These are phyloP conservation scores for Sebastes dallii DNA, from an alignment of 2,797 vertebrate species.

Conservation along the genomic window DNA sequence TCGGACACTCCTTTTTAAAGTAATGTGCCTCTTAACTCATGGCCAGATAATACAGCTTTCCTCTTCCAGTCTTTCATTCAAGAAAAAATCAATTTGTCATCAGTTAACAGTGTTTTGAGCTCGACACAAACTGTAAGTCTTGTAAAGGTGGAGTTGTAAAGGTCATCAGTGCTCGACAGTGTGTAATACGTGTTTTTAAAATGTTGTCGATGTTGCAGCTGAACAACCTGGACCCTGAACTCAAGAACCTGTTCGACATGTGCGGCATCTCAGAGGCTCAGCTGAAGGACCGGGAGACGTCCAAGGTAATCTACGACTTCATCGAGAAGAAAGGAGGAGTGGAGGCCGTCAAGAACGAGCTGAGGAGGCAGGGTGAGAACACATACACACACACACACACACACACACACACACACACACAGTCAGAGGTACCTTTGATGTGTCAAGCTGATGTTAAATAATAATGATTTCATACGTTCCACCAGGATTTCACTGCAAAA, in stretches of 20 bases:
- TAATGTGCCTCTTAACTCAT: no score
- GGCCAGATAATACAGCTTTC: no score
- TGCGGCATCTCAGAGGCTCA: conserved; percentile 98
- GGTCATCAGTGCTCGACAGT: background rate
- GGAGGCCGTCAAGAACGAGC: conserved; percentile 97
- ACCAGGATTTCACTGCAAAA: background rate
- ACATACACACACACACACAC: background rate
- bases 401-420: background rate
- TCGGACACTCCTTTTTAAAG: accelerated
- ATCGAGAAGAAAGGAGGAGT: conserved; percentile 98
- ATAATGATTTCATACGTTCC: background rate
- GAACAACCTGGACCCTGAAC: conserved; percentile 96
- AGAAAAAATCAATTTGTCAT: no score
- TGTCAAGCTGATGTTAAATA: background rate
- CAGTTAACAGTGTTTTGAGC: no score
- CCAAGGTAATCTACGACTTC: conserved; percentile 98
- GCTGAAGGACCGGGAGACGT: conserved; percentile 97
- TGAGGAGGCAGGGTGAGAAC: conserved; percentile 92
- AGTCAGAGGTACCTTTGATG: background rate
- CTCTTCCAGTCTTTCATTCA: no score
- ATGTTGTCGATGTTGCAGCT: conserved; percentile 76
- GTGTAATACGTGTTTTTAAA: background rate
- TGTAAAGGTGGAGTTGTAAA: no score
- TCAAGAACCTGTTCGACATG: conserved; percentile 97
- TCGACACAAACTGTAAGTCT: no score